phyloP scores from a whole-genome alignment of 2,113 vertebrate genomes.

The Microcebus tavaratra region DNA sequence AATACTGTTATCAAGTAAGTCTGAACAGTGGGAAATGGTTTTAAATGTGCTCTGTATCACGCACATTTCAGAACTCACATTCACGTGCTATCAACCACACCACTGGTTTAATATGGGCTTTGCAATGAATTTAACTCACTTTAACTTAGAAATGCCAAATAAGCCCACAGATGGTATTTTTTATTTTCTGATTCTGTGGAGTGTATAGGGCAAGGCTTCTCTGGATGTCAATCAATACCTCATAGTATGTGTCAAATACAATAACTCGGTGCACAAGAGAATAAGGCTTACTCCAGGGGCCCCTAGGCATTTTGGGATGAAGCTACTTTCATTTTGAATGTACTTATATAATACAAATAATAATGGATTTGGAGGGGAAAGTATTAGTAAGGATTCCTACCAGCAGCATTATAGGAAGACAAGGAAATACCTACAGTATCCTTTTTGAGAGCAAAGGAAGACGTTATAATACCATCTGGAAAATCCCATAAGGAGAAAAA shows the following conservation, averaged over 20 bases:
- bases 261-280: not conserved
- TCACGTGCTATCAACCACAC: not conserved
- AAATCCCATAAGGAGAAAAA: not conserved
- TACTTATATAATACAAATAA: not conserved
- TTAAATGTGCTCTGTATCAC: not conserved
- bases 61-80: not conserved
- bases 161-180: not conserved
- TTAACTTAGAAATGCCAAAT: not conserved
- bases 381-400: not conserved
- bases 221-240: not conserved
- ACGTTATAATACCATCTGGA: not conserved
- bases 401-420: not conserved
- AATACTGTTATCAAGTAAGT: not conserved
- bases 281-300: not conserved
- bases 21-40: not conserved
- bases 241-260: not conserved
- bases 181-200: not conserved
- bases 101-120: not conserved
- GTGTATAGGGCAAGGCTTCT: not conserved
- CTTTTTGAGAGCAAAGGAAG: not conserved
- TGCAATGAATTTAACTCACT: not conserved
- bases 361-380: not conserved
- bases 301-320: not conserved
- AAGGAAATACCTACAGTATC: not conserved
- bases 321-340: not conserved